Evolutionary conservation across 2,888 invertebrate genomes (phyloP), one percentile per base, ranked within the genome.

Genomic region (Carterocephalus palaemon): DNA sequence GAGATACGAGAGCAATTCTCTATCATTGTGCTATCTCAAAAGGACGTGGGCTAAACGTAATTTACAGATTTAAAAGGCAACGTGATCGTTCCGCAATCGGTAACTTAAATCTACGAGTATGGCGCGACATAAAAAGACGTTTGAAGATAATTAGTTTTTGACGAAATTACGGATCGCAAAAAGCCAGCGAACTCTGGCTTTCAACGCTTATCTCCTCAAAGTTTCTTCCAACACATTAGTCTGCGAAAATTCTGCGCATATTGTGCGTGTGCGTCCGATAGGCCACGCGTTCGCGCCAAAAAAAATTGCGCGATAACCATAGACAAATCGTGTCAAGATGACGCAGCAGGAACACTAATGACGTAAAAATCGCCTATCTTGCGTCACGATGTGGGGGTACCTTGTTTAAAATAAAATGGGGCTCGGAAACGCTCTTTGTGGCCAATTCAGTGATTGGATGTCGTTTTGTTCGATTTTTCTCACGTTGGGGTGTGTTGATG

Each of bases 261-360:
- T 82, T 84, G 81, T 83, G 68, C 67, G 76, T 74, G 75, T 71
- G 75, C 69, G 54, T 23, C 54, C 49, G 73, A 72, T 69, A 73
- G 68, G 67, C 64, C 60, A 69, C 70, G 70, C 73, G 68, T 75
- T 70, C 53, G 68, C 69, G 60, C 57, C 60, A 68, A 76, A 81
- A 79, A 77, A 78, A 43, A 43, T 24, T 19, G 10, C 68, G 53
- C 72, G 84, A 85, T 84, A 84, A 78, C 80, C 78, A 73, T 64
- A 83, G 85, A 86, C 83, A 83, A 84, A 86, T 86, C 85, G 84
- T 75, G 78, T 57, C 63, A 50, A 62, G 56, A 70, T 86, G 86
- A 85, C 83, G 67, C 50, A 54, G 84, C 86, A 67, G 46, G 61
- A 47, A 52, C 65, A 64, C 72, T 86, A 86, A 86, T 85, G 85